phyloP scores from a whole-genome alignment of 2,888 invertebrate species.

The Chironomus riparius region DNA sequence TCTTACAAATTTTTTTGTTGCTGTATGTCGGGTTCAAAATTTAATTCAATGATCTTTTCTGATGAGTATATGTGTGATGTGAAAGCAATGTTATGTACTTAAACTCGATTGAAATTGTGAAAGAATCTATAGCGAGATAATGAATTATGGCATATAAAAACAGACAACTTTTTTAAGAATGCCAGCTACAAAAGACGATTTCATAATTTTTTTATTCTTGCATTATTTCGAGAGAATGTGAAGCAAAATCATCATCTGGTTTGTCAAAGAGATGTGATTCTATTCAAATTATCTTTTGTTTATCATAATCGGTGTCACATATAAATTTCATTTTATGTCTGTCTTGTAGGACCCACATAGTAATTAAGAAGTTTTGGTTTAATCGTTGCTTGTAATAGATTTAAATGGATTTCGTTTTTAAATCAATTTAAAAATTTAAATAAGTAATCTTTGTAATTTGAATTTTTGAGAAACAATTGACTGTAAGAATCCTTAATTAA shows the following conservation, averaged over 20 bases:
- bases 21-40: too few relatives aligned
- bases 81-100: too few relatives aligned
- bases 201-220: slow-evolving; percentile 1
- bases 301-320: not conserved
- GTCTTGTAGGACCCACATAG: too few relatives aligned
- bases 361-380: not conserved
- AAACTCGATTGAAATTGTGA: not conserved
- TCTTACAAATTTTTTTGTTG: not conserved
- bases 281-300: slow-evolving; percentile 20
- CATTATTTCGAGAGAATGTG: not conserved
- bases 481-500: too few relatives aligned
- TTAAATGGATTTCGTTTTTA: too few relatives aligned
- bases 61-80: too few relatives aligned
- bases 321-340: not conserved
- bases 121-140: not conserved
- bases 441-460: too few relatives aligned
- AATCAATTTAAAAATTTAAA: too few relatives aligned
- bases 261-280: not conserved
- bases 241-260: slow-evolving; percentile 21
- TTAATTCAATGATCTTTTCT: too few relatives aligned
- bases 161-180: slow-evolving; percentile 7
- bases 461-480: too few relatives aligned
- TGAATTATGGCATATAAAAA: slow-evolving; percentile 3
- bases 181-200: slow-evolving; percentile 22
- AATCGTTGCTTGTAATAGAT: not conserved